phyloP scores from a whole-genome alignment of 2,888 invertebrate genomes.

The Stenotaenia linearis region DNA sequence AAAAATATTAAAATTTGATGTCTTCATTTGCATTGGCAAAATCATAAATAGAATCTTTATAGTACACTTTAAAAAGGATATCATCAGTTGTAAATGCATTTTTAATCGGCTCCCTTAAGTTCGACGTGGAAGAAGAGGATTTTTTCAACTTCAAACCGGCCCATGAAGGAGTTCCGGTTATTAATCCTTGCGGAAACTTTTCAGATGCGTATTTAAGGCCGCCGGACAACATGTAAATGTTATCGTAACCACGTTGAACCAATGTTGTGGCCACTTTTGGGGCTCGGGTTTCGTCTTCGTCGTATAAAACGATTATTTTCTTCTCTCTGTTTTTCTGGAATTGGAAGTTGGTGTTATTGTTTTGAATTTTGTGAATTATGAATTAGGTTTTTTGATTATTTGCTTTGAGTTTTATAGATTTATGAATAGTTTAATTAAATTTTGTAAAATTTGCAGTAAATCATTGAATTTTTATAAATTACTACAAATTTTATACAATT shows the following conservation, averaged over 20 bases:
- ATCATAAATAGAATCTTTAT: too few species aligned
- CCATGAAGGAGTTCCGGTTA: background rate
- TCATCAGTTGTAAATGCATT: background rate
- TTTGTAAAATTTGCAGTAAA: too few species aligned
- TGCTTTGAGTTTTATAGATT: too few species aligned
- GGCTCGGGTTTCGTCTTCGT: slow-evolving; percentile 50
- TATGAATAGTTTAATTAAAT: too few species aligned
- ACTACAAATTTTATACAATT: too few species aligned
- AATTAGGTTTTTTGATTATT: too few species aligned
- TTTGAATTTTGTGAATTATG: too few species aligned
- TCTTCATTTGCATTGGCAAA: too few species aligned
- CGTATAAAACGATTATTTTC: slow-evolving; percentile 50
- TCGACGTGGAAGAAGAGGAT: background rate
- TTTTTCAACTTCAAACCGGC: background rate
- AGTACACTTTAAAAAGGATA: too few species aligned
- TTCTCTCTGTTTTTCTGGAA: slow-evolving; percentile 49
- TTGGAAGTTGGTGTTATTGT: too few species aligned
- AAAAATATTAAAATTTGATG: background rate
- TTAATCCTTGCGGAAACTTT: slow-evolving; percentile 11
- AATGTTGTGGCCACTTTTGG: slow-evolving; percentile 48
- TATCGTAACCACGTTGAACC: slow-evolving; percentile 52
- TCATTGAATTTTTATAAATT: too few species aligned
- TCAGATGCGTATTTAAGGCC: slow-evolving; percentile 40
- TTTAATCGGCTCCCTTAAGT: background rate
- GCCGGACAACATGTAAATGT: slow-evolving; percentile 52